These are phyloP conservation scores for Clarias batrachus DNA, from an alignment of 2,113 vertebrate genomes.

Conservation along the genomic window DNA sequence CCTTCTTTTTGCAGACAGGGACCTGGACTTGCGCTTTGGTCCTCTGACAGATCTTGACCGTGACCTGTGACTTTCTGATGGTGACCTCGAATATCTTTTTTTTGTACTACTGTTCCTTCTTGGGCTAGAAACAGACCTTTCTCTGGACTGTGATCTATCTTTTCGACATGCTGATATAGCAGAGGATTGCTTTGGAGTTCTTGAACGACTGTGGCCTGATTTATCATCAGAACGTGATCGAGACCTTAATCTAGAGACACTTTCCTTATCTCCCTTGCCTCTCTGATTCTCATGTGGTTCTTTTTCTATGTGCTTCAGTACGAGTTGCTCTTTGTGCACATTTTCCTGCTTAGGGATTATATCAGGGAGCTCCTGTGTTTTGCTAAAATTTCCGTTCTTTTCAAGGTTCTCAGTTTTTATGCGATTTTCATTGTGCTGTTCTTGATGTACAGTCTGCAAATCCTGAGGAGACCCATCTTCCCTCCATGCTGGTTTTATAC, in stretches of 20 bases:
- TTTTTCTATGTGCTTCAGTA: slow-evolving; percentile 51
- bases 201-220: slow-evolving; percentile 63
- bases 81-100: slow-evolving; percentile 59
- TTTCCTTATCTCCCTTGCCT: slow-evolving; percentile 57
- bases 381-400: slow-evolving; percentile 61
- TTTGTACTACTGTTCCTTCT: slow-evolving; percentile 56
- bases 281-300: slow-evolving; percentile 66
- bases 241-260: slow-evolving; percentile 58
- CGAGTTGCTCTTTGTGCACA: slow-evolving; percentile 63
- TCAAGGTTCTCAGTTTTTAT: slow-evolving; percentile 45
- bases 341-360: slow-evolving; percentile 75
- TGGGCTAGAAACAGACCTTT: slow-evolving; percentile 55
- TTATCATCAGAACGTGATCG: slow-evolving; percentile 60
- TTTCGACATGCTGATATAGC: slow-evolving; percentile 48
- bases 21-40: slow-evolving; percentile 53
- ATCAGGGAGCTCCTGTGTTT: slow-evolving; percentile 73
- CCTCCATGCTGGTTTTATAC: slow-evolving; percentile 20
- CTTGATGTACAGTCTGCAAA: slow-evolving; percentile 51
- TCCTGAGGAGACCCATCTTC: slow-evolving; percentile 53
- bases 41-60: slow-evolving; percentile 63
- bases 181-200: slow-evolving; percentile 55
- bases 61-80: slow-evolving; percentile 54
- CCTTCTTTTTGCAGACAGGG: slow-evolving; percentile 45
- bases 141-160: slow-evolving; percentile 55
- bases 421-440: slow-evolving; percentile 49